Base-by-base conservation (phyloP, 2,888 invertebrate genomes). In the Anoncus sp. region DNA sequence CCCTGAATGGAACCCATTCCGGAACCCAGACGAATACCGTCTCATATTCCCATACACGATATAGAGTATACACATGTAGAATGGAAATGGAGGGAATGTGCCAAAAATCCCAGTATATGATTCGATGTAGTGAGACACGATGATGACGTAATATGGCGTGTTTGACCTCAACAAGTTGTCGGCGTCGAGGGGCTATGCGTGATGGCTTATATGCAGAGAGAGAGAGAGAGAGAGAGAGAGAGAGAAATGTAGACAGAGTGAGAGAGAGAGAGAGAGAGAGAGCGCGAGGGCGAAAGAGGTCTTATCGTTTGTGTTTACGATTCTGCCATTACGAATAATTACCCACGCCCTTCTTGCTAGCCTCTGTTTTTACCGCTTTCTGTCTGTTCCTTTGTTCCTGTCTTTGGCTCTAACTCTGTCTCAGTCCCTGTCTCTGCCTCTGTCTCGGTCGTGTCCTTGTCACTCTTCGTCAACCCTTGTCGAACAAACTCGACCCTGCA, bases 141-240 rank as follows among this genome's bases (percentile, higher is more conserved):
- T 83, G 83, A 85, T 79, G 79, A 82, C 76, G 57, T 51, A 77
- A 81, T 76, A 82, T 76, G 78, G 75, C 75, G 63, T 75, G 81
- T 62, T 77, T 59, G 75, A 81, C 81, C 79, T 81, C 81, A 81
- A 79, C 82, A 77, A 82, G 77, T 75, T 80, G 76, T 73, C 60
- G 71, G 71, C 20, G 76, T 16, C 14, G 18, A 43, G 14, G 20
- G 40, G 18, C 12, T 24, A 22, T 45, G 31, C 9, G 31, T 60
- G 38, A 35, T 38, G 35, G 24, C 22, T 38, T 45, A 22, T 53
- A 43, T n/a, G 43, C n/a, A n/a, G n/a, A n/a, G n/a, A n/a, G n/a
- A n/a, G n/a, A n/a, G n/a, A n/a, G n/a, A n/a, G n/a, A n/a, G n/a
- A n/a, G n/a, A n/a, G n/a, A n/a, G n/a, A n/a, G n/a, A n/a, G n/a